Conservation (phyloP, 2,113 vertebrate genomes). For the Serilophus lunatus region DNA sequence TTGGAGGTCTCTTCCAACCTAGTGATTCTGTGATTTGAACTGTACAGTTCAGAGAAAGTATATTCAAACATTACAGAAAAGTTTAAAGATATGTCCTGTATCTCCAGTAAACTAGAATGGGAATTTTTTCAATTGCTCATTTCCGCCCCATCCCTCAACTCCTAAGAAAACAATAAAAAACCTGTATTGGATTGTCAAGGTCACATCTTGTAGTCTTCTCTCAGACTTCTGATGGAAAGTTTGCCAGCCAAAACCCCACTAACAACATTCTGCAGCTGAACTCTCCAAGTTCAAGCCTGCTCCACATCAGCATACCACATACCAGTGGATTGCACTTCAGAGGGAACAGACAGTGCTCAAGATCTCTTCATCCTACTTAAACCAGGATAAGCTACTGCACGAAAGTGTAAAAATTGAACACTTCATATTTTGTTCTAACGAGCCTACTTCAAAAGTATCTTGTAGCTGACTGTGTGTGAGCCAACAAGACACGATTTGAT, state of each 20-base stretch:
- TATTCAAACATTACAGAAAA: background rate
- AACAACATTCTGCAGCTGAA: constrained; percentile 4
- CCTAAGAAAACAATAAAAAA: constrained; percentile 7
- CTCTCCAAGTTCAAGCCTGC: constrained; percentile 35
- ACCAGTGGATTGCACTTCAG: constrained; percentile 10
- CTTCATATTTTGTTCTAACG: constrained; percentile 23
- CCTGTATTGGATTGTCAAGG: background rate
- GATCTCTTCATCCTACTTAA: constrained; percentile 20
- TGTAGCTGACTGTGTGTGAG: background rate
- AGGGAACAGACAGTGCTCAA: background rate
- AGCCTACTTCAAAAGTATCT: background rate
- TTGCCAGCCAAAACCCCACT: background rate
- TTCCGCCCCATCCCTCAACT: background rate
- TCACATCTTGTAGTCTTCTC: background rate
- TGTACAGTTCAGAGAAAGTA: background rate
- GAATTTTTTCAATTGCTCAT: background rate
- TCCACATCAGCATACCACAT: background rate
- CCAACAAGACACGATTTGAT: background rate
- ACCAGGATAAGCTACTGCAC: background rate
- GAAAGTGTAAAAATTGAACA: background rate
- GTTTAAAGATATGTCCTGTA: background rate
- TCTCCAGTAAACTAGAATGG: background rate
- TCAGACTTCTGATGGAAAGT: background rate
- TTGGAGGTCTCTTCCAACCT: no score
- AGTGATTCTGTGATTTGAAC: no score